Percentiles rank a stretch among this genome's conserved stretches.
Conservation (phyloP, 1,140 invertebrate genomes). For the Zaprionus capensis region DNA sequence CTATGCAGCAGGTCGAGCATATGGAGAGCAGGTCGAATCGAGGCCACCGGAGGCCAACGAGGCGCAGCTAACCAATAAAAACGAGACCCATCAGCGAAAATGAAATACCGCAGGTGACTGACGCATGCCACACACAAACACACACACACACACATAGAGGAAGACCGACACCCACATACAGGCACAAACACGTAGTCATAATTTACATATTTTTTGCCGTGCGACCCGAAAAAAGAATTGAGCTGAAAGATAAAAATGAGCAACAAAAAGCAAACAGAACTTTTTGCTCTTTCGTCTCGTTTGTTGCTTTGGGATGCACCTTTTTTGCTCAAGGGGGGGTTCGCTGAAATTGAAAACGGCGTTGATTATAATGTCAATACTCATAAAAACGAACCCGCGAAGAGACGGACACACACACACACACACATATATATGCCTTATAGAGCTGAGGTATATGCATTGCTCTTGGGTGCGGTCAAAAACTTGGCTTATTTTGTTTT, state of each 20-base stretch:
- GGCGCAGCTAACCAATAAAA: constrained; percentile 65
- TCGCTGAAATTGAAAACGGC: constrained; percentile 79
- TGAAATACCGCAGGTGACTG: constrained; percentile 76
- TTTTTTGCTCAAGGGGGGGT: constrained; percentile 50
- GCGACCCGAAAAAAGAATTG: constrained; percentile 39
- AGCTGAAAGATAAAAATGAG: constrained; percentile 58
- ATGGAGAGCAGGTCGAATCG: constrained; percentile 11
- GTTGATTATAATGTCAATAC: constrained; percentile 82
- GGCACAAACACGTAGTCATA: constrained; percentile 53
- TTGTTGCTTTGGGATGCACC: constrained; percentile 53
- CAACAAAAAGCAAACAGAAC: constrained; percentile 71
- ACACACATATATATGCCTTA: constrained; percentile 34
- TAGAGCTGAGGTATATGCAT: constrained; percentile 22
- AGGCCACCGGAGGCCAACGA: constrained; percentile 12
- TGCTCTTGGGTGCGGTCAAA: constrained; percentile 63
- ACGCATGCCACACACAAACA: constrained; percentile 64
- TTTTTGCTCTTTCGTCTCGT: constrained; percentile 47
- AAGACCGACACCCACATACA: constrained; percentile 21
- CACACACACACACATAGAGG: constrained; percentile 43
- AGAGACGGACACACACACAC: constrained; percentile 36
- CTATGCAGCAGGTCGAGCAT: constrained; percentile 43
- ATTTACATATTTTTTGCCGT: constrained; percentile 76
- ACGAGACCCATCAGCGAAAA: constrained; percentile 59
- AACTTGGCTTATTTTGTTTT: constrained; percentile 65
- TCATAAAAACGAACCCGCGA: constrained; percentile 64